Percentiles rank a stretch among this genome's conserved stretches.
phyloP scores from a whole-genome alignment of 2,797 vertebrate genomes.

The Rhinella marina region DNA sequence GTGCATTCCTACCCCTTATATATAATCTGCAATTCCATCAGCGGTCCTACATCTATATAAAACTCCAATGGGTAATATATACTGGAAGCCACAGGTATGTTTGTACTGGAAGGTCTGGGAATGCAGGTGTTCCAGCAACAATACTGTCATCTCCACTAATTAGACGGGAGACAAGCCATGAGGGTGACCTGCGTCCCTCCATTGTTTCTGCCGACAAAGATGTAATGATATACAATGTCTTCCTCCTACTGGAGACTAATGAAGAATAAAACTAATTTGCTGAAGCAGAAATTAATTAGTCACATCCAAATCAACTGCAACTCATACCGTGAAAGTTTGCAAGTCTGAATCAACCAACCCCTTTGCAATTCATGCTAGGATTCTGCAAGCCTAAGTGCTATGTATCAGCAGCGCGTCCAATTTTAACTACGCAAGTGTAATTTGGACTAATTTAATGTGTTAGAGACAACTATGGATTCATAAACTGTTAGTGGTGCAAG shows the following conservation, averaged over 20 bases:
- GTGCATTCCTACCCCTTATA: background rate
- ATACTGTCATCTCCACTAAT: slow-evolving; percentile 74
- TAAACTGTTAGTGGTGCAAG: background rate
- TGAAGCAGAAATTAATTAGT: slow-evolving; percentile 80
- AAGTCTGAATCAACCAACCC: slow-evolving; percentile 69
- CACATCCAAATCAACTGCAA: slow-evolving; percentile 74
- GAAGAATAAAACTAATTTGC: slow-evolving; percentile 82
- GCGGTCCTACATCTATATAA: background rate
- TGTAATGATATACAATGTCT: slow-evolving; percentile 77
- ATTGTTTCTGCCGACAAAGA: slow-evolving; percentile 75
- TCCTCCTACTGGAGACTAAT: slow-evolving; percentile 77
- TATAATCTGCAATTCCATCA: background rate
- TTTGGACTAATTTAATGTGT: slow-evolving; percentile 15
- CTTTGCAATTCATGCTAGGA: slow-evolving; percentile 54
- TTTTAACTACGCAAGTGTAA: background rate
- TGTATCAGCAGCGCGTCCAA: background rate
- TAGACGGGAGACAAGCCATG: slow-evolving; percentile 71
- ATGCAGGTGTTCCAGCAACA: slow-evolving; percentile 71
- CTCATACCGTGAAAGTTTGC: slow-evolving; percentile 77
- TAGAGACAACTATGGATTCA: slow-evolving; percentile 15
- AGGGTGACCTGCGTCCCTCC: slow-evolving; percentile 70
- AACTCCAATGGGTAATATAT: background rate
- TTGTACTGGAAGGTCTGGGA: slow-evolving; percentile 59
- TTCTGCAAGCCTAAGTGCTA: slow-evolving; percentile 51
- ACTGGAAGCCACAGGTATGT: slow-evolving; percentile 44